These are phyloP conservation scores for Magallana angulata DNA, from an alignment of 1,140 invertebrate genomes.

Conservation along the genomic window DNA sequence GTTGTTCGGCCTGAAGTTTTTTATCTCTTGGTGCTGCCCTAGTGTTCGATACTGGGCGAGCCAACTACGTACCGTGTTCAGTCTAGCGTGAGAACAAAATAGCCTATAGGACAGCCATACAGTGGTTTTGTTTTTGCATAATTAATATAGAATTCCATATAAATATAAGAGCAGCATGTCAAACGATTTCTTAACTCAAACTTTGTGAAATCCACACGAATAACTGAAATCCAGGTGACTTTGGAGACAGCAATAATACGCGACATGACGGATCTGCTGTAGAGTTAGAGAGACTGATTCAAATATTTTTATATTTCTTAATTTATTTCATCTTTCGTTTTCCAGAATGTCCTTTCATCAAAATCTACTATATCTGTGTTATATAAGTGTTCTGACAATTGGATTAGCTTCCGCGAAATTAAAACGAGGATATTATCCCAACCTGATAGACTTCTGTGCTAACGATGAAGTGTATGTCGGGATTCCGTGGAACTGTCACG, in stretches of 20 bases:
- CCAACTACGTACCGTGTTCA: conserved; percentile 19
- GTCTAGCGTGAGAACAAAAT: background rate
- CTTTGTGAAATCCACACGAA: conserved; percentile 8
- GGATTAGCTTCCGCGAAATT: conserved; percentile 37
- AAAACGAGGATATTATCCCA: conserved; percentile 46
- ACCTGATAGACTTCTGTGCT: conserved; percentile 49
- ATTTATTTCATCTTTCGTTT: conserved; percentile 18
- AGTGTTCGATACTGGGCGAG: conserved; percentile 14
- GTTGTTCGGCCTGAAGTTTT: background rate
- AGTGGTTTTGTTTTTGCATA: conserved; percentile 15
- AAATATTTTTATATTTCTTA: background rate
- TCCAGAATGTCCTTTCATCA: conserved; percentile 35
- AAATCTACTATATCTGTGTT: background rate
- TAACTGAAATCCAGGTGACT: conserved; percentile 16
- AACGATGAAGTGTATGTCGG: conserved; percentile 50
- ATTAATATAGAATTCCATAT: conserved; percentile 11
- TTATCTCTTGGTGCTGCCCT: background rate
- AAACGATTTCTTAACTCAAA: background rate
- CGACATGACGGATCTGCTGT: background rate
- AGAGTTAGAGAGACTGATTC: background rate
- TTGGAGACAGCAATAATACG: background rate
- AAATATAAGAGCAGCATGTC: background rate
- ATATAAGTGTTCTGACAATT: conserved; percentile 32
- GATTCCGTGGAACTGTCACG: conserved; percentile 55
- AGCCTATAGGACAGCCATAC: conserved; percentile 8